Evolutionary conservation across 2,113 vertebrate species (phyloP), one percentile per base, ranked within the genome.

Genomic region (Kryptolebias marmoratus): DNA sequence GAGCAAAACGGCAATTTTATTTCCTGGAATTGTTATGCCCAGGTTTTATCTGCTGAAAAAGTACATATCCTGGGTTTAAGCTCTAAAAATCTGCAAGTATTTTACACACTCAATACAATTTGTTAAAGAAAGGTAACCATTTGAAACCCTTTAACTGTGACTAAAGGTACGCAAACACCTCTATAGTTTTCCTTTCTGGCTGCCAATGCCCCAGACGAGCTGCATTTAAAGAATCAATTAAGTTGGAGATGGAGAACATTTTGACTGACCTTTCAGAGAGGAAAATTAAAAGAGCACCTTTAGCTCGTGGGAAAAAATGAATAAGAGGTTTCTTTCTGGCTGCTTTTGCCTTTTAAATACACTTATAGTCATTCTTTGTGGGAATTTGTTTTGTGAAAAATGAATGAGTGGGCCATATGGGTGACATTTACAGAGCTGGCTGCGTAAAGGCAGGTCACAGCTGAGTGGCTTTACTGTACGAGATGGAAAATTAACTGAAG

Each of bases 161-260:
- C 90, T 80, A 80, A 90, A 87, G 73, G 77, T 70, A 81, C 64
- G 77, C 80, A 89, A 89, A 88, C 79, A 87, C 76, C 28, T 48
- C 62, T 79, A 59, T 73, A 50, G 81, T 74, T 79, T 82, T 44
- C 56, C 71, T 71, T 53, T 52, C 65, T 15, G 57, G 48, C 32
- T 82, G 66, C 72, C 67, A 77, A 59, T 53, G 74, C 36, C 30
- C 82, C 58, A 65, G 77, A 70, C 72, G 69, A 75, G 80, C 71
- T 87, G 90, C 90, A 90, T 92, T 94, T 92, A 90, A 92, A 89
- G 86, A 93, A 91, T 94, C 92, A 93, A 92, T 94, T 93, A 93
- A 91, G 71, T 81, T 71, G 75, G 75, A 91, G 88, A 92, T 89
- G 84, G 87, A 91, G 89, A 91, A 92, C 92, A 92, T 82, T 83